These are phyloP conservation scores for Argyresthia albistria DNA, from an alignment of 2,888 invertebrate species.

Conservation along the genomic window DNA sequence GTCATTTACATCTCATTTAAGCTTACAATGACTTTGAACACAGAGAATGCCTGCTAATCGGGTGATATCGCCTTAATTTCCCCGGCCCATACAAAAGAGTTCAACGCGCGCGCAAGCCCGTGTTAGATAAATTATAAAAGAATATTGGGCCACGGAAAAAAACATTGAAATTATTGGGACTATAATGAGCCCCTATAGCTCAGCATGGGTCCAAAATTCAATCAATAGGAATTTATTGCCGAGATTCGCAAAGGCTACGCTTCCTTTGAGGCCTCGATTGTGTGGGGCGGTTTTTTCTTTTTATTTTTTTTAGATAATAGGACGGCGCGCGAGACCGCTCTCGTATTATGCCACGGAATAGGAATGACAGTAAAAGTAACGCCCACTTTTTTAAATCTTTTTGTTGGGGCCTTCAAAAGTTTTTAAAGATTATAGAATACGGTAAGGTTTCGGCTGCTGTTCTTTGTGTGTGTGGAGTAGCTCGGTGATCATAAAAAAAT, in stretches of 20 bases:
- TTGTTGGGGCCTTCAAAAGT: conserved; percentile 50
- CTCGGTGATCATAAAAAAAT: not conserved
- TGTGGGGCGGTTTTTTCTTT: conserved; percentile 25
- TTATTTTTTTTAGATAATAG: conserved; percentile 40
- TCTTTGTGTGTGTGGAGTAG: not conserved
- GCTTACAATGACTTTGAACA: too few species aligned
- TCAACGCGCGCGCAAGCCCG: conserved; percentile 19
- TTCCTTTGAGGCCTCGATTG: conserved; percentile 49
- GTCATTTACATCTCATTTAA: too few species aligned
- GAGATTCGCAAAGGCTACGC: conserved; percentile 64
- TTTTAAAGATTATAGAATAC: conserved; percentile 66
- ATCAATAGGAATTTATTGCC: conserved; percentile 69
- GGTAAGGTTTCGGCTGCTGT: conserved; percentile 29
- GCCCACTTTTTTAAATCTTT: conserved; percentile 67
- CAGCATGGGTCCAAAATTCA: conserved; percentile 68
- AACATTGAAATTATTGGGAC: conserved; percentile 43
- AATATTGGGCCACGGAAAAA: conserved; percentile 20
- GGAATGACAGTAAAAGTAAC: conserved; percentile 63
- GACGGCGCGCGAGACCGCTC: conserved; percentile 51
- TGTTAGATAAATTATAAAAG: conserved; percentile 5
- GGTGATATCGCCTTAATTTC: too few species aligned
- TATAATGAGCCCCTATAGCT: conserved; percentile 69
- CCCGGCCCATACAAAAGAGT: conserved; percentile 4
- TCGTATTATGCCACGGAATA: conserved; percentile 40
- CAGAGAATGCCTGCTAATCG: too few species aligned